These are phyloP conservation scores for Chionomys nivalis DNA, from an alignment of 2,113 vertebrate species.

Conservation along the genomic window DNA sequence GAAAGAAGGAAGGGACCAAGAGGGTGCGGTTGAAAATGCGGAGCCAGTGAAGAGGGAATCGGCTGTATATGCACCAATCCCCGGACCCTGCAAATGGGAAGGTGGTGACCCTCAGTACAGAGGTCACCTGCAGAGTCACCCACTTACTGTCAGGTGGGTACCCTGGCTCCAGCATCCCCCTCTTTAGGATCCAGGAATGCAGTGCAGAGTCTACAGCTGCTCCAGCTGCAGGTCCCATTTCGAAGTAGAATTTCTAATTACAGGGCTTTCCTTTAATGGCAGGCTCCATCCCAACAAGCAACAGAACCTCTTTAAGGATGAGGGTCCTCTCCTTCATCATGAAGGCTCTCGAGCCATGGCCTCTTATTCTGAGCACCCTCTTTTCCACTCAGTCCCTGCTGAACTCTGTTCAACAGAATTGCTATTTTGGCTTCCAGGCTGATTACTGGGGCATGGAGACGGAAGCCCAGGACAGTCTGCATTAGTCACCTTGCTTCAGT, in stretches of 20 bases:
- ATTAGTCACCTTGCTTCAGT: not conserved
- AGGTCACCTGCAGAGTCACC: slow-evolving; percentile 76
- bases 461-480: not conserved
- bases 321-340: not conserved
- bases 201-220: slow-evolving; percentile 67
- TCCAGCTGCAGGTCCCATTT: slow-evolving; percentile 75
- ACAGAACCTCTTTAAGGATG: slow-evolving; percentile 51
- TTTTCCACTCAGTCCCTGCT: not conserved
- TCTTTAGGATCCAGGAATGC: slow-evolving; percentile 72
- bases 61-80: rapidly evolving
- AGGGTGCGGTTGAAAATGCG: not conserved
- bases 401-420: not conserved
- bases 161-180: not conserved
- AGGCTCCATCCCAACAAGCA: slow-evolving; percentile 75
- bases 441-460: not conserved
- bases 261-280: slow-evolving; percentile 81
- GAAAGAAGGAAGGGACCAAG: not conserved
- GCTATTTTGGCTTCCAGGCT: not conserved
- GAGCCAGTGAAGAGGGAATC: no score
- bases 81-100: not conserved
- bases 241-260: slow-evolving; percentile 84
- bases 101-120: slow-evolving; percentile 71
- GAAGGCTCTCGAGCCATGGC: not conserved
- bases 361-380: slow-evolving; percentile 43
- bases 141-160: slow-evolving; percentile 70